Evolutionary conservation across 2,113 vertebrate species (phyloP).

Genomic region (Cynopterus brachyotis): DNA sequence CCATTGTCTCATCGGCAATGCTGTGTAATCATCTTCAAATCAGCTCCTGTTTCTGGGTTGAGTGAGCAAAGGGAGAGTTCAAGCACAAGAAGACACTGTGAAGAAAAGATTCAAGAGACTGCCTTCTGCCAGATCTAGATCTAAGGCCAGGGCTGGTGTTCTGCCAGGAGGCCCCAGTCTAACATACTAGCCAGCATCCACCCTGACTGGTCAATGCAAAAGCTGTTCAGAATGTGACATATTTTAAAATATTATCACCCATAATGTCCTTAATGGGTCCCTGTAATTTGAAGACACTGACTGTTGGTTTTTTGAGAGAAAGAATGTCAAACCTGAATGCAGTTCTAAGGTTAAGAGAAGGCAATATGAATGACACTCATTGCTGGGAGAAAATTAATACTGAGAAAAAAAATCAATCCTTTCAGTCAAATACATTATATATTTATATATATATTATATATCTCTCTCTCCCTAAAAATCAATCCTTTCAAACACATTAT

Average conservation of each 20-base stretch:
- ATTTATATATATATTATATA: neutral
- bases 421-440: neutral
- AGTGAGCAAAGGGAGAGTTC: neutral
- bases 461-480: no score
- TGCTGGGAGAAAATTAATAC: neutral
- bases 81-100: neutral
- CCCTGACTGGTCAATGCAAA: neutral
- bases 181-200: neutral
- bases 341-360: constrained; percentile 34
- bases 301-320: constrained; percentile 24
- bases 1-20: neutral
- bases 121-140: neutral
- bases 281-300: constrained; percentile 19
- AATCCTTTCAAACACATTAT: neutral
- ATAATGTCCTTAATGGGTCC: neutral
- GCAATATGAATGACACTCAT: neutral
- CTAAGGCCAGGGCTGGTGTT: neutral
- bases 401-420: neutral
- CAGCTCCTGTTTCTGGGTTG: neutral
- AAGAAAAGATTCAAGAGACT: neutral
- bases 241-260: neutral
- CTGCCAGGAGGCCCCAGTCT: neutral
- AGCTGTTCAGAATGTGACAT: neutral
- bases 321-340: constrained; percentile 6
- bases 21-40: neutral